Evolutionary conservation across 2,113 vertebrate genomes (phyloP).

Genomic region (Myotis davidii): DNA sequence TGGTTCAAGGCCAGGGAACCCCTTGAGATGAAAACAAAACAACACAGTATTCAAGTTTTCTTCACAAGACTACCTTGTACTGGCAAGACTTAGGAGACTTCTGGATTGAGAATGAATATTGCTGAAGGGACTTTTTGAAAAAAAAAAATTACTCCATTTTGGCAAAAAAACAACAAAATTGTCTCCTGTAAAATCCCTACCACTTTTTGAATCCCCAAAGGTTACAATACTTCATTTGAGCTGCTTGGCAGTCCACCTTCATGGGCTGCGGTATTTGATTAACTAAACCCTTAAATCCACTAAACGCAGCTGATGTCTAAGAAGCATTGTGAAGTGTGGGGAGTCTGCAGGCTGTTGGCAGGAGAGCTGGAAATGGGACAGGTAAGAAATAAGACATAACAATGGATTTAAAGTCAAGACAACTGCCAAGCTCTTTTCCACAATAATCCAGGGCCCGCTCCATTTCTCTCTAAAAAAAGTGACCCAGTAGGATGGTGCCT

Average conservation of each 20-base stretch:
- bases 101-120: conserved; percentile 3
- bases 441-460: conserved; percentile 66
- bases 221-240: not conserved
- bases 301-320: not conserved
- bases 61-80: not conserved
- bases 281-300: conserved; percentile 21
- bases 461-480: not conserved
- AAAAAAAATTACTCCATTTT: not conserved
- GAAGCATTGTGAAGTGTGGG: not conserved
- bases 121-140: not conserved
- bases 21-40: not conserved
- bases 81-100: conserved; percentile 33
- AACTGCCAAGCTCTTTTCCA: not conserved
- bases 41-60: conserved; percentile 26
- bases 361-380: not conserved
- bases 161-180: conserved; percentile 64
- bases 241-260: not conserved
- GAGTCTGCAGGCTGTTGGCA: not conserved
- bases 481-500: not conserved
- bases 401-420: conserved; percentile 60
- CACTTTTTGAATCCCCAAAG: conserved; percentile 55
- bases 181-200: not conserved
- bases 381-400: conserved; percentile 8
- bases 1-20: conserved; percentile 45
- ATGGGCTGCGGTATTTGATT: not conserved